Conservation (phyloP, 92 coral and sea anemone species). For the Siderastrea siderea region DNA sequence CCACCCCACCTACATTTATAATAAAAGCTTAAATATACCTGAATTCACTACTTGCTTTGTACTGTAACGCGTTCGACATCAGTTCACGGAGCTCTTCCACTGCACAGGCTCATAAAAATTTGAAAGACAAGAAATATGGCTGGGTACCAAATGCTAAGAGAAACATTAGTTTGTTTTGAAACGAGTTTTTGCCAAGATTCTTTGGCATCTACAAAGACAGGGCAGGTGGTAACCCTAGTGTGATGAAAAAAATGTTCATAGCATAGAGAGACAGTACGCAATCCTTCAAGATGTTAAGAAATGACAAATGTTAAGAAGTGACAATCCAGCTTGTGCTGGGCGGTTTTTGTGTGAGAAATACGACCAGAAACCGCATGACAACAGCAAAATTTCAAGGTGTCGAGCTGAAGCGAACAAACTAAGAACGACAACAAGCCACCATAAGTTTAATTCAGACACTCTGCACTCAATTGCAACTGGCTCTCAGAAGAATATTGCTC, state of each 20-base stretch:
- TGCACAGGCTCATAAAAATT: too few species aligned
- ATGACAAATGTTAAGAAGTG: constrained; percentile 6
- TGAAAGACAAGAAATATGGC: too few species aligned
- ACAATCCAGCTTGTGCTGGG: constrained; percentile 36
- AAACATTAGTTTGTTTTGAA: too few species aligned
- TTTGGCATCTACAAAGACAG: not conserved
- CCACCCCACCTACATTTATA: too few species aligned
- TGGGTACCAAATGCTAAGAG: too few species aligned
- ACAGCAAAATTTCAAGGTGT: too few species aligned
- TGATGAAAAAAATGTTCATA: not conserved
- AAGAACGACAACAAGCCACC: too few species aligned
- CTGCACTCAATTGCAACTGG: too few species aligned
- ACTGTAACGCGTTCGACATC: constrained; percentile 10
- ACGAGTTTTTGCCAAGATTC: too few species aligned
- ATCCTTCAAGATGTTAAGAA: constrained; percentile 12
- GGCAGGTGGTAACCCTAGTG: not conserved
- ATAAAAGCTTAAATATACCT: too few species aligned
- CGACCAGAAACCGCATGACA: not conserved
- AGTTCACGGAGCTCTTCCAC: not conserved
- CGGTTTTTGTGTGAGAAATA: constrained; percentile 23
- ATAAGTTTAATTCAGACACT: too few species aligned
- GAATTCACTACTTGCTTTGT: constrained; percentile 1
- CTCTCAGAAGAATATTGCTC: too few species aligned
- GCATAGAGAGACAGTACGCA: constrained; percentile 24
- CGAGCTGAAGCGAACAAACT: not conserved